These are phyloP conservation scores for Aptenodytes patagonicus DNA, from an alignment of 2,113 vertebrate genomes.

Conservation along the genomic window DNA sequence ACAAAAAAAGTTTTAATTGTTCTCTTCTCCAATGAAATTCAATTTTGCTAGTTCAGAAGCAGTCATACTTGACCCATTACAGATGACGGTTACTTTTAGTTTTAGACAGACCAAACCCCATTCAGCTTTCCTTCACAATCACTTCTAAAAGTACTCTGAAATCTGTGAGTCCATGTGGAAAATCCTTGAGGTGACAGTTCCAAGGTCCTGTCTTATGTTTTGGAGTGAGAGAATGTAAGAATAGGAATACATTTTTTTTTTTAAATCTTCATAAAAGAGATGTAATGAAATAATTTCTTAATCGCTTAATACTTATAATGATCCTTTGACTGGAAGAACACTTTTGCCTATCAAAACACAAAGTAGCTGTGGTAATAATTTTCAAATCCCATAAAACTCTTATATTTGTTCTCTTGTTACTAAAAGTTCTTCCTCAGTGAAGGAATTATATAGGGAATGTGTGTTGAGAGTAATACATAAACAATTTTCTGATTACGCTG, in stretches of 20 bases:
- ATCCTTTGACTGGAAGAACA: background rate
- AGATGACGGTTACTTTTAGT: background rate
- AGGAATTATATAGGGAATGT: background rate
- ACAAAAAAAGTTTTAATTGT: background rate
- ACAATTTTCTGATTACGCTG: slow-evolving; percentile 29
- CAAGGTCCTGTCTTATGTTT: background rate
- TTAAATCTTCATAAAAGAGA: background rate
- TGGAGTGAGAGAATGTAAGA: background rate
- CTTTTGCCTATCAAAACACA: background rate
- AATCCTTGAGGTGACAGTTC: background rate
- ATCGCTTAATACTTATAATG: background rate
- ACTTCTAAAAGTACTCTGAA: background rate
- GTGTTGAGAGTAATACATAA: slow-evolving; percentile 23
- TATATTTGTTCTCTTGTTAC: background rate
- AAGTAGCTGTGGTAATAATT: background rate
- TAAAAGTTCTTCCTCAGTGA: background rate
- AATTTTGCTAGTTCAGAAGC: background rate
- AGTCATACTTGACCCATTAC: background rate
- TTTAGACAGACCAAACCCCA: background rate
- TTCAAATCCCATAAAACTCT: background rate
- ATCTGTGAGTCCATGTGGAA: background rate
- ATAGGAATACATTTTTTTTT: background rate
- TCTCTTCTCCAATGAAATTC: background rate
- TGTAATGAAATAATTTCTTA: background rate
- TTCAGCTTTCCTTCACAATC: background rate